A percentile compares a stretch with the other conserved stretches of the same genome.
Conservation (phyloP, 2,888 invertebrate genomes). For the Hirtodrosophila trivittata region DNA sequence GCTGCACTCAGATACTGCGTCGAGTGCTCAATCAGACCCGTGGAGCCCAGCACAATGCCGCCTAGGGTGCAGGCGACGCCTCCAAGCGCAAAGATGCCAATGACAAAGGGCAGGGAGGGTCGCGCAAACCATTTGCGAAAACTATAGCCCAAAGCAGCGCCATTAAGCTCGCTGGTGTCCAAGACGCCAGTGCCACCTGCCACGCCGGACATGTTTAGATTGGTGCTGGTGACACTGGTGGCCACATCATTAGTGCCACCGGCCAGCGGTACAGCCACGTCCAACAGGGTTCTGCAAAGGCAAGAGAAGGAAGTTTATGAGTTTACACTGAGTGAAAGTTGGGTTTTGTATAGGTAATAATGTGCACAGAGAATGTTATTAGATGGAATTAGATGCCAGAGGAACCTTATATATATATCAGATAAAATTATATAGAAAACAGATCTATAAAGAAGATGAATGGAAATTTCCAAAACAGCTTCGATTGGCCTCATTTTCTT, state of each 20-base stretch:
- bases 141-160: slow-evolving; percentile 41
- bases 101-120: slow-evolving; percentile 82
- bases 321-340: slow-evolving; percentile 13
- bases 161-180: slow-evolving; percentile 19
- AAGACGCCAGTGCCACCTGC: slow-evolving; percentile 13
- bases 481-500: too few species aligned
- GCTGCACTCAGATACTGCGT: slow-evolving; percentile 83
- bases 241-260: slow-evolving; percentile 37
- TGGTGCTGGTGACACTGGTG: slow-evolving; percentile 27
- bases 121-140: slow-evolving; percentile 82
- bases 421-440: too few species aligned
- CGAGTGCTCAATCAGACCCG: slow-evolving; percentile 83
- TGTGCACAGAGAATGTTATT: too few species aligned
- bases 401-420: too few species aligned
- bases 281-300: slow-evolving; percentile 55
- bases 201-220: slow-evolving; percentile 34
- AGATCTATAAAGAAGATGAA: too few species aligned
- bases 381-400: too few species aligned
- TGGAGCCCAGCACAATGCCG: slow-evolving; percentile 83
- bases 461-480: too few species aligned
- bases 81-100: slow-evolving; percentile 82
- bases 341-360: too few species aligned
- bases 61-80: slow-evolving; percentile 83
- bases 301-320: slow-evolving; percentile 2
- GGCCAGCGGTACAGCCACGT: slow-evolving; percentile 58